Conservation (phyloP, 2,888 invertebrate species). For the Palloptera scutellata region DNA sequence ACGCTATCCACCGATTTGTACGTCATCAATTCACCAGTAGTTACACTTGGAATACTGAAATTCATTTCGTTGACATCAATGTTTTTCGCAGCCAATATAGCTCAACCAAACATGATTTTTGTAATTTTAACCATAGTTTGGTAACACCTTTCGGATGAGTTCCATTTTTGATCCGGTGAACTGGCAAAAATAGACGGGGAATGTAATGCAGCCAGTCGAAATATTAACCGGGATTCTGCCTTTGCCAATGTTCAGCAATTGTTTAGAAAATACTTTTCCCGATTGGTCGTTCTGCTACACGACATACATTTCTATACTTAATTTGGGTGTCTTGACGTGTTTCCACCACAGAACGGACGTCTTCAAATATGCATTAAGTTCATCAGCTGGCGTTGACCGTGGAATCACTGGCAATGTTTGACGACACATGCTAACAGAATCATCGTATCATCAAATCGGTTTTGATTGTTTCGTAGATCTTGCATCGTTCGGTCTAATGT, state of each 20-base stretch:
- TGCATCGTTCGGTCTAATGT: too few species aligned
- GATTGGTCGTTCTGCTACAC: neutral
- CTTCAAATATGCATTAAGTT: too few species aligned
- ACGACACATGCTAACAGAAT: neutral
- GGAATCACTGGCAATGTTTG: neutral
- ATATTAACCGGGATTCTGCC: neutral
- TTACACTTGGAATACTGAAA: conserved; percentile 20
- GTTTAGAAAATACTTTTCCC: conserved; percentile 2
- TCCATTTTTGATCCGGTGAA: neutral
- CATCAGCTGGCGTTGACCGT: conserved; percentile 3
- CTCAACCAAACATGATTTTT: too few species aligned
- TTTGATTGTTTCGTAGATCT: too few species aligned
- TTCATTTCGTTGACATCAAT: conserved; percentile 21
- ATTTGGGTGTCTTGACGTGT: neutral
- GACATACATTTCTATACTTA: conserved; percentile 2
- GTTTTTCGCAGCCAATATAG: conserved; percentile 27
- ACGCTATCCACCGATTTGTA: conserved; percentile 37
- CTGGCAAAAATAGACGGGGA: conserved; percentile 11
- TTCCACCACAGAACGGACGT: neutral
- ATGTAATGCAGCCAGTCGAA: neutral
- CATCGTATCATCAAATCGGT: conserved; percentile 1
- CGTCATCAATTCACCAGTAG: conserved; percentile 23
- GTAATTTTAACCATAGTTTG: conserved; percentile 27
- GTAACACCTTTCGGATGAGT: conserved; percentile 19
- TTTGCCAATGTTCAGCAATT: conserved; percentile 3